Evolutionary conservation across 2,113 vertebrate species (phyloP).

Genomic region (Siniperca chuatsi): DNA sequence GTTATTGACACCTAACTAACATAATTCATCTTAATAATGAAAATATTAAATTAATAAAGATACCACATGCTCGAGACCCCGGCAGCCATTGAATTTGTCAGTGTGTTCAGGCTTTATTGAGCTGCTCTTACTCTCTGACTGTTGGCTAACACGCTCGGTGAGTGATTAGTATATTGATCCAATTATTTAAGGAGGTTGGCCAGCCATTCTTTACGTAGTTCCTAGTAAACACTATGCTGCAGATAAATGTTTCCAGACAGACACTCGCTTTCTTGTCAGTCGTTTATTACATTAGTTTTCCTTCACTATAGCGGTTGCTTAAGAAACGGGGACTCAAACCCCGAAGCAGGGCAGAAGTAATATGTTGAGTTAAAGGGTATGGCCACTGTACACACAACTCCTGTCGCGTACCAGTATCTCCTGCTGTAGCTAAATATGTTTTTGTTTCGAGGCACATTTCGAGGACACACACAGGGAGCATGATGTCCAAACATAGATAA

Average conservation of each 20-base stretch:
- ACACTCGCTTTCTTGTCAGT: no score
- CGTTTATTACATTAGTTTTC: neutral
- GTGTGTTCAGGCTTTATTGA: neutral
- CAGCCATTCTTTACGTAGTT: neutral
- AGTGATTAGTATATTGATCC: slow-evolving; percentile 45
- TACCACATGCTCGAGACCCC: neutral
- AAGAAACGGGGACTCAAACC: neutral
- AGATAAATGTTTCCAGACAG: neutral
- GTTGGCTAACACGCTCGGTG: neutral
- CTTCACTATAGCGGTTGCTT: neutral
- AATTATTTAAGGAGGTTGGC: slow-evolving; percentile 25
- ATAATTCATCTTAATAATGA: neutral
- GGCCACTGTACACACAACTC: neutral
- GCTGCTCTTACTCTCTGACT: neutral
- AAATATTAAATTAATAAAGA: no score
- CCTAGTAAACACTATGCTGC: neutral
- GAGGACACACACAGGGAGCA: neutral
- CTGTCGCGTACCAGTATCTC: neutral
- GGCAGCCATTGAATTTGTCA: neutral
- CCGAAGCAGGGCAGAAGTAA: neutral
- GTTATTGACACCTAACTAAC: slow-evolving; percentile 5
- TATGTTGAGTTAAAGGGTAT: neutral
- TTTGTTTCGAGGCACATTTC: neutral
- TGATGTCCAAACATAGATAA: neutral
- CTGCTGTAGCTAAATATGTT: neutral